Base-by-base conservation (phyloP, 2,888 invertebrate genomes). In the Ectropis crepuscularia region DNA sequence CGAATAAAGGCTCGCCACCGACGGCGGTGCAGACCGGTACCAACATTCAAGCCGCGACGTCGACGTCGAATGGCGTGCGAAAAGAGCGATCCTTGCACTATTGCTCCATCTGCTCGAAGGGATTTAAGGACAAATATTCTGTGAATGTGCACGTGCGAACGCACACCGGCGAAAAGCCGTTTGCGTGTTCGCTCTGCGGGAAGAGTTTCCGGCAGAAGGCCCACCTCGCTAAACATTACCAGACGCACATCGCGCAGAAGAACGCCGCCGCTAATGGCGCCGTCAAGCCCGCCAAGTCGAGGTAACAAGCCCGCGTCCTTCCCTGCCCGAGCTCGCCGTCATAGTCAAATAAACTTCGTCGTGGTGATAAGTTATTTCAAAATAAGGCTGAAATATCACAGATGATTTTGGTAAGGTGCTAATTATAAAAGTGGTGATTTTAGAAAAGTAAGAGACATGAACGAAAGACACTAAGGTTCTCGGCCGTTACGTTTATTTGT, bases 121-220 rank as follows among this genome's bases (percentile, higher is more conserved):
- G 98, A 5, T 98, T 98, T 89, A 98, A 98, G 88, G 98, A 98
- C 88, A 98, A 98, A 87, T 99, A 99, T 94, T 97, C 99, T 67
- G 98, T 99, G 61, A 99, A 99, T 86, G 99, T 99, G 51, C 99
- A 99, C 88, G 97, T 99, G 74, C 94, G 99, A 75, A 99, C 99
- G 37, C 99, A 99, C 85, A 99, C 99, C 0, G 99, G 99, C 0
- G 99, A 99, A 88, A 99, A 99, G 82, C 99, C 99, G 0, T 99
- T 99, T 88, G 95, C 97, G 42, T 99, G 99, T 86, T 96, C 96
- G 12, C 94, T 98, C 62, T 99, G 99, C 86, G 98, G 98, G 70
- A 98, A 98, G 87, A 97, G 97, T 80, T 98, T 98, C 90, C 94
- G 98, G 53, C 98, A 98, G 86, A 98, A 98, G 82, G 98, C 98